A percentile compares a stretch with the other conserved stretches of the same genome.
phyloP scores from a whole-genome alignment of 2,113 vertebrate genomes.

The Synodontis membranacea region DNA sequence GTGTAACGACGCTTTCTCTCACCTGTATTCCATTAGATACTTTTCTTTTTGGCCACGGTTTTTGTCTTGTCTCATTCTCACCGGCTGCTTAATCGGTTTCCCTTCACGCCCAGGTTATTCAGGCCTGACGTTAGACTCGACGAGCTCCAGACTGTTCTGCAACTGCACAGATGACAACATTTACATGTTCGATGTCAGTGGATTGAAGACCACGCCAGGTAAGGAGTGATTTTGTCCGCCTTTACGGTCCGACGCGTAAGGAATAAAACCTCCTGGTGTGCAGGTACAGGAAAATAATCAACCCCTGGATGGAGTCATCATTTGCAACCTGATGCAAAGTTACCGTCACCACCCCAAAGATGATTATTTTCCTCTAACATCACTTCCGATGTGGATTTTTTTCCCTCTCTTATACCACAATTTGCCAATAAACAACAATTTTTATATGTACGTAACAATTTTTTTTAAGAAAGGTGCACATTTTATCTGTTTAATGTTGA shows the following conservation, averaged over 20 bases:
- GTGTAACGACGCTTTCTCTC: not conserved
- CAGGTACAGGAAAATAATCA: not conserved
- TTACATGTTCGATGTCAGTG: slow-evolving; percentile 90
- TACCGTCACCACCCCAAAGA: not conserved
- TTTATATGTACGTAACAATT: too few species aligned
- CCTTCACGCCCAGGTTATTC: slow-evolving; percentile 83
- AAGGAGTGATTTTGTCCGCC: slow-evolving; percentile 43
- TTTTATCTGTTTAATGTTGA: not conserved
- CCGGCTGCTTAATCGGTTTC: not conserved
- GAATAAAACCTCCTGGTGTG: not conserved
- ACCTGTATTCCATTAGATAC: not conserved
- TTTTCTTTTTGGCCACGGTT: not conserved
- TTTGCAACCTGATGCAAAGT: not conserved
- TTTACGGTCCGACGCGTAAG: not conserved
- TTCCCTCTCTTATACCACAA: not conserved
- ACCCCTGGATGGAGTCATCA: not conserved
- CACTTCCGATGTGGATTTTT: not conserved
- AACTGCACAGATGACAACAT: slow-evolving; percentile 95
- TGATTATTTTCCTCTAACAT: not conserved
- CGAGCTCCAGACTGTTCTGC: slow-evolving; percentile 83
- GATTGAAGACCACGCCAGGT: slow-evolving; percentile 85
- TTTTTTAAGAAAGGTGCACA: not conserved
- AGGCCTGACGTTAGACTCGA: slow-evolving; percentile 88
- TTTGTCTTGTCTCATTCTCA: not conserved
- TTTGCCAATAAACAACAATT: too few species aligned